Percentiles rank a stretch among this genome's conserved stretches.
phyloP scores from a whole-genome alignment of 2,113 vertebrate species.

The Eclectus roratus region DNA sequence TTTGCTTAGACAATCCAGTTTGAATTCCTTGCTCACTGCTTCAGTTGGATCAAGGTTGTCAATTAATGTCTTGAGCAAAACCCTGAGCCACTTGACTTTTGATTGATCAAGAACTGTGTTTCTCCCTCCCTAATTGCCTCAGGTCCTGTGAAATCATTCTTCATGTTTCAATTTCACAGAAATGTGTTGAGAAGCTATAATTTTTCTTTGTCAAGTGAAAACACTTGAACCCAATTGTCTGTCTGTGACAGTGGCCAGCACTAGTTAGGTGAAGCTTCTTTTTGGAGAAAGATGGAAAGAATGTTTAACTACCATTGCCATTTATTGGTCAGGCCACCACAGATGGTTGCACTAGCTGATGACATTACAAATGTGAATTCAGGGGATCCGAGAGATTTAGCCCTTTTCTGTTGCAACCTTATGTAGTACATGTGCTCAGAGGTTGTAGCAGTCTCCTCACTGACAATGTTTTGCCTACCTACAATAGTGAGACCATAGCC shows the following conservation, averaged over 20 bases:
- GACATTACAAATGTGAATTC: background rate
- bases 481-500: background rate
- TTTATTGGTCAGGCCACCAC: background rate
- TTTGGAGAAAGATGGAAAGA: background rate
- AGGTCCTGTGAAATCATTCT: background rate
- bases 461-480: background rate
- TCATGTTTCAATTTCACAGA: background rate
- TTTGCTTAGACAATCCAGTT: background rate
- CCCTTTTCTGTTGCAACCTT: background rate
- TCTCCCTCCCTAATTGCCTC: background rate
- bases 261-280: background rate
- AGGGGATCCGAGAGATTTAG: background rate
- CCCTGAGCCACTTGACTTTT: background rate
- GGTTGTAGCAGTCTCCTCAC: background rate
- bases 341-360: background rate
- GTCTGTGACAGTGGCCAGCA: background rate
- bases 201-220: background rate
- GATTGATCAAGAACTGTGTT: background rate
- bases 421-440: background rate
- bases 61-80: background rate
- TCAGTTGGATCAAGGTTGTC: background rate
- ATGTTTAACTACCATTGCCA: background rate
- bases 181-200: background rate
- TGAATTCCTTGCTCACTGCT: background rate
- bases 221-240: background rate